These are phyloP conservation scores for Sphaerophoria rueppellii DNA, from an alignment of 2,888 invertebrate genomes.

Conservation along the genomic window DNA sequence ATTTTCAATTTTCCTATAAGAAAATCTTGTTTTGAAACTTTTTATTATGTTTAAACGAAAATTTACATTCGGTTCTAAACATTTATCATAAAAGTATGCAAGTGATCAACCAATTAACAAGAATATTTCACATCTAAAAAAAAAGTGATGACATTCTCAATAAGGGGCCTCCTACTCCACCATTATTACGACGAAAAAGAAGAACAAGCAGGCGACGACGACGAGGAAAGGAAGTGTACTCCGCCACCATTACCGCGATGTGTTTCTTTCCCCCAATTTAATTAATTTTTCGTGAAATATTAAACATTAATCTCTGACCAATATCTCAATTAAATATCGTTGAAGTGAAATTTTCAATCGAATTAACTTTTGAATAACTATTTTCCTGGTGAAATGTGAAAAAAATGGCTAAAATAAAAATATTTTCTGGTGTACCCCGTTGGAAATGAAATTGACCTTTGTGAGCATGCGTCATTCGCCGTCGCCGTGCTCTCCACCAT, in stretches of 20 bases:
- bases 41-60: conserved; percentile 43
- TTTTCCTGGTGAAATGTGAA: conserved; percentile 50
- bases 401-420: conserved; percentile 68
- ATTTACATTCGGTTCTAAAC: conserved; percentile 24
- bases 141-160: conserved; percentile 72
- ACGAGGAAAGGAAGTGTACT: conserved; percentile 57
- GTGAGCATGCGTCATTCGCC: conserved; percentile 72
- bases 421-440: conserved; percentile 71
- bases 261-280: conserved; percentile 37
- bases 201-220: conserved; percentile 54
- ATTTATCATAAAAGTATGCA: conserved; percentile 40
- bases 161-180: conserved; percentile 59
- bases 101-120: conserved; percentile 23
- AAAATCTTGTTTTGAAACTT: conserved; percentile 50
- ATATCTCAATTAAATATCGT: not conserved
- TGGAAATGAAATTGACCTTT: conserved; percentile 73
- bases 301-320: not conserved
- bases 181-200: conserved; percentile 68
- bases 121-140: conserved; percentile 41
- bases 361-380: conserved; percentile 4
- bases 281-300: conserved; percentile 8
- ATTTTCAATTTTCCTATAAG: conserved; percentile 66
- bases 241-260: conserved; percentile 65
- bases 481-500: conserved; percentile 64
- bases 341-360: conserved; percentile 14